Evolutionary conservation across 35 echinoderm and acorn worm species (phyloP).

Genomic region (Apostichopus parvimensis): DNA sequence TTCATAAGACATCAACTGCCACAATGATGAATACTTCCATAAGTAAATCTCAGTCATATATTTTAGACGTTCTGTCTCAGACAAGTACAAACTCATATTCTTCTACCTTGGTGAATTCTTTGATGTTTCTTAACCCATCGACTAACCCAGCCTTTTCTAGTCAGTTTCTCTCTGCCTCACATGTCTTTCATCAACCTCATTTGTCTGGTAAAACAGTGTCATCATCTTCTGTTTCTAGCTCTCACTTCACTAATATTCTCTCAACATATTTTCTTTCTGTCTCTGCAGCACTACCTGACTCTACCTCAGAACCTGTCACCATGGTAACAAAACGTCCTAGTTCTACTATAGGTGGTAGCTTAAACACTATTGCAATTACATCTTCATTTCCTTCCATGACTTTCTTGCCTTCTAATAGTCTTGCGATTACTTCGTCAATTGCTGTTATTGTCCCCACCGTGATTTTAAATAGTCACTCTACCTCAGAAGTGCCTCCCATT

Average conservation of each 20-base stretch:
- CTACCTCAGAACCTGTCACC: constrained; percentile 5
- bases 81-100: no score
- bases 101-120: no score
- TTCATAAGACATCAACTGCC: no score
- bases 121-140: no score
- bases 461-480: not conserved
- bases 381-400: constrained; percentile 3
- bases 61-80: no score
- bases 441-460: not conserved
- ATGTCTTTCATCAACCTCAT: not conserved
- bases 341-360: not conserved
- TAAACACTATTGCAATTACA: not conserved
- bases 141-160: not conserved
- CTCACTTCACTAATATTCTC: not conserved
- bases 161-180: not conserved
- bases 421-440: not conserved
- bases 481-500: no score
- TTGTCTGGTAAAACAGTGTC: not conserved
- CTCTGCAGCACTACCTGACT: not conserved
- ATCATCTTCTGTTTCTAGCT: not conserved
- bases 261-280: constrained; percentile 1
- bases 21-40: no score
- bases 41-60: no score
- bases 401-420: constrained; percentile 2
- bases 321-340: constrained; percentile 15